A percentile compares a stretch with the other conserved stretches of the same genome.
phyloP scores from a whole-genome alignment of 2,888 invertebrate species.

The Lasius platythorax region DNA sequence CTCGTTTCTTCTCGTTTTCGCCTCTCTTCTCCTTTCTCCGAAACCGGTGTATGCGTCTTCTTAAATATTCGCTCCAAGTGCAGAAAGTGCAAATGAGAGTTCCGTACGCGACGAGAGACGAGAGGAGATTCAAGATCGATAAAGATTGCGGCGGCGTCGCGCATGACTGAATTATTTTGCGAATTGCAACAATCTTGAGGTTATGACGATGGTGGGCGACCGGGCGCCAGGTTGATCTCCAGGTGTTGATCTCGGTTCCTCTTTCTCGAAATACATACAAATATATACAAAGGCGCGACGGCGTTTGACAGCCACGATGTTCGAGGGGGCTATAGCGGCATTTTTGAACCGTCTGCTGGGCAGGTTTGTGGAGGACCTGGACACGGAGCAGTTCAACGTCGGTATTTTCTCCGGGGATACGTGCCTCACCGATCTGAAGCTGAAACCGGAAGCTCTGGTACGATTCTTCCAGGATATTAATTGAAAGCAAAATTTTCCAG shows the following conservation, averaged over 20 bases:
- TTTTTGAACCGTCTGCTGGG: constrained; percentile 93
- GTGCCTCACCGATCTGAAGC: constrained; percentile 91
- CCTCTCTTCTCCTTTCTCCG: no score
- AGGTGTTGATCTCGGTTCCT: constrained; percentile 6
- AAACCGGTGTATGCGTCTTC: no score
- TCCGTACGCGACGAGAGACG: not conserved
- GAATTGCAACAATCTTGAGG: constrained; percentile 67
- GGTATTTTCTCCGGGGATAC: constrained; percentile 94
- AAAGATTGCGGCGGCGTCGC: constrained; percentile 71
- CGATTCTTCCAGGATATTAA: constrained; percentile 78
- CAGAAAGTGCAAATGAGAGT: not conserved
- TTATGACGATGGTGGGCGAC: constrained; percentile 66
- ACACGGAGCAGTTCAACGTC: constrained; percentile 93
- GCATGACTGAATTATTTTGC: constrained; percentile 75
- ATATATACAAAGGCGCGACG: not conserved
- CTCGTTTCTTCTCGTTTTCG: no score
- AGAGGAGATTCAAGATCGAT: constrained; percentile 71
- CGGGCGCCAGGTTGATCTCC: constrained; percentile 12
- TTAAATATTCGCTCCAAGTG: not conserved
- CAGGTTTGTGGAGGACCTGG: constrained; percentile 93
- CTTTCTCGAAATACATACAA: not conserved
- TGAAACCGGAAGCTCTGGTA: constrained; percentile 94
- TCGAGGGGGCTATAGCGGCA: constrained; percentile 93
- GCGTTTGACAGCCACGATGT: constrained; percentile 87
- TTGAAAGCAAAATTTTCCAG: not conserved